Base-by-base conservation (phyloP, 2,797 vertebrate species). In the Micromesistius poutassou region DNA sequence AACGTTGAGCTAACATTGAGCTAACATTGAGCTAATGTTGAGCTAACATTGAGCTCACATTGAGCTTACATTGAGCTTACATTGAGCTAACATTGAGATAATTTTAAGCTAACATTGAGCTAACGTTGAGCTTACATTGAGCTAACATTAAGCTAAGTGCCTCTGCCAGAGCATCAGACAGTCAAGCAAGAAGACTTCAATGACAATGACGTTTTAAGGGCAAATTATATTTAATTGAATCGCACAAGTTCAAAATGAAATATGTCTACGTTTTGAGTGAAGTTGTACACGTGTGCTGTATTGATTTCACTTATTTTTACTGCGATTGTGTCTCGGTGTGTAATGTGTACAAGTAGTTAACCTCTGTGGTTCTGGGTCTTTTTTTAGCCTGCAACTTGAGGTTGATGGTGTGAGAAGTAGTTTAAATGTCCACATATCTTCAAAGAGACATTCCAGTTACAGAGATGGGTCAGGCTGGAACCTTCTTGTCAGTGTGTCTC, bases 341-440 rank as follows among this genome's bases (percentile, higher is more conserved):
- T 36, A 16, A 22, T 16, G 14, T 28, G 66, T 33, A 28, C 73
- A 38, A 76, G 62, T 16, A 16, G 75, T 76, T 7, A 30, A 9
- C 35, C 36, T 46, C 33, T 74, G 71, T 62, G 72, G 68, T 46
- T 36, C 30, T 4, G 74, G 25, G 13, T 14, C 77, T 14, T 68
- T 55, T 77, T 30, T 72, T 79, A 36, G 62, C 74, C 33, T 31
- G 73, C 28, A 70, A 42, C 80, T 77, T 79, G 84, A 70, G 85
- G 77, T 80, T 66, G 68, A 13, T 77, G 74, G 40, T 83, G 73
- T 80, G 79, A 74, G 78, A 77, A 81, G 78, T 79, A 85, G 71
- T 86, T 89, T 84, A 85, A 85, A 89, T 81, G 76, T 79, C 76
- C 78, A 80, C 81, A 87, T 79, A 79, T 89, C 90, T 91, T 92